Percentiles rank a stretch among this genome's conserved stretches.
These are phyloP conservation scores for Babylonia areolata DNA, from an alignment of 1,140 invertebrate species.

Conservation along the genomic window DNA sequence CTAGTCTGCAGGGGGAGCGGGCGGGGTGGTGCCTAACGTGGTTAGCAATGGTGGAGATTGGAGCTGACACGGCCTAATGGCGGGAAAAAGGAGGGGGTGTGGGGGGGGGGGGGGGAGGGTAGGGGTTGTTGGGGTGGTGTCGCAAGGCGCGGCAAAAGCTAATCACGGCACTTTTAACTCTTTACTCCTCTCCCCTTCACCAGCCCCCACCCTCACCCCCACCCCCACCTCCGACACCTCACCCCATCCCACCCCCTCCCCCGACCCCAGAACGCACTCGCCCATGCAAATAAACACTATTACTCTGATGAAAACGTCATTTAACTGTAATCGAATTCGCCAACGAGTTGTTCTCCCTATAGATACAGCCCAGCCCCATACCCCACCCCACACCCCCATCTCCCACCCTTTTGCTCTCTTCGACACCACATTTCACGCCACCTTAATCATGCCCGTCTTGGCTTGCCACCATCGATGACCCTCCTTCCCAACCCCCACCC, in stretches of 20 bases:
- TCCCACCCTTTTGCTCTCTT: background rate
- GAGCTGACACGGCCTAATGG: constrained; percentile 30
- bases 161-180: constrained; percentile 37
- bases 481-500: background rate
- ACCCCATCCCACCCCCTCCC: background rate
- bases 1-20: too few species aligned
- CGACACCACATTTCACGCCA: constrained; percentile 39
- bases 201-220: too few species aligned
- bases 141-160: too few species aligned
- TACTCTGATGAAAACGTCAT: constrained; percentile 45
- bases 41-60: constrained; percentile 30
- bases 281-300: constrained; percentile 43
- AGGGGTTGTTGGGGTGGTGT: too few species aligned
- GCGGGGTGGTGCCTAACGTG: constrained; percentile 33
- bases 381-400: background rate
- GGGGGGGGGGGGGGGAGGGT: background rate
- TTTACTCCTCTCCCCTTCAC: background rate
- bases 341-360: constrained; percentile 42
- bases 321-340: constrained; percentile 43
- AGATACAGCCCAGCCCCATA: constrained; percentile 3
- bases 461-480: constrained; percentile 41
- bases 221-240: too few species aligned
- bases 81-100: background rate
- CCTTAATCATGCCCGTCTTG: constrained; percentile 43
- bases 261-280: background rate